These are phyloP conservation scores for Streptopelia turtur DNA, from an alignment of 2,797 vertebrate species.

Conservation along the genomic window DNA sequence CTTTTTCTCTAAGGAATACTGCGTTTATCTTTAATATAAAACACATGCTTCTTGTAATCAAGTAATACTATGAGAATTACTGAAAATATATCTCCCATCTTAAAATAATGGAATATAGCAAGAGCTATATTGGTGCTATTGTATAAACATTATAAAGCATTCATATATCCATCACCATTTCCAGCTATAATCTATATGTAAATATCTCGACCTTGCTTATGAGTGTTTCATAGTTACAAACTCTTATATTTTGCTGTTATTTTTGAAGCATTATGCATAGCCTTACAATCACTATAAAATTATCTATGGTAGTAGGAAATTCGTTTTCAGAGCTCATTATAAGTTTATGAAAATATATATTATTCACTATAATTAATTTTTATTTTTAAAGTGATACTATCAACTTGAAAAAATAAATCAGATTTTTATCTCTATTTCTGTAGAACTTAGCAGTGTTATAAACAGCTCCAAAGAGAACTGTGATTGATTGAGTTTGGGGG, in stretches of 20 bases:
- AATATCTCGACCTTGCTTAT: neutral
- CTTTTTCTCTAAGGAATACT: conserved; percentile 11
- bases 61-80: neutral
- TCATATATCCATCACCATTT: neutral
- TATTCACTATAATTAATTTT: neutral
- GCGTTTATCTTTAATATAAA: neutral
- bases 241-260: neutral
- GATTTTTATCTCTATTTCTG: neutral
- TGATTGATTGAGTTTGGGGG: neutral
- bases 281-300: neutral
- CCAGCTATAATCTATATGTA: neutral
- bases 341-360: conserved; percentile 1
- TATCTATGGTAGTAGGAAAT: neutral
- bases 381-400: neutral
- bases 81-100: neutral
- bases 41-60: neutral
- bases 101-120: conserved; percentile 18
- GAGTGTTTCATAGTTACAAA: neutral
- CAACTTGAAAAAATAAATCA: neutral
- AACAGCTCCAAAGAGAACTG: neutral
- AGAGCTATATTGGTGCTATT: neutral
- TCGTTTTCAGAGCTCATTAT: conserved; percentile 10
- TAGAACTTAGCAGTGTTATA: neutral
- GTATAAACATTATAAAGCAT: neutral
- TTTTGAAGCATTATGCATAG: conserved; percentile 22